phyloP scores from a whole-genome alignment of 1,140 invertebrate genomes.

The Trichogramma pretiosum region DNA sequence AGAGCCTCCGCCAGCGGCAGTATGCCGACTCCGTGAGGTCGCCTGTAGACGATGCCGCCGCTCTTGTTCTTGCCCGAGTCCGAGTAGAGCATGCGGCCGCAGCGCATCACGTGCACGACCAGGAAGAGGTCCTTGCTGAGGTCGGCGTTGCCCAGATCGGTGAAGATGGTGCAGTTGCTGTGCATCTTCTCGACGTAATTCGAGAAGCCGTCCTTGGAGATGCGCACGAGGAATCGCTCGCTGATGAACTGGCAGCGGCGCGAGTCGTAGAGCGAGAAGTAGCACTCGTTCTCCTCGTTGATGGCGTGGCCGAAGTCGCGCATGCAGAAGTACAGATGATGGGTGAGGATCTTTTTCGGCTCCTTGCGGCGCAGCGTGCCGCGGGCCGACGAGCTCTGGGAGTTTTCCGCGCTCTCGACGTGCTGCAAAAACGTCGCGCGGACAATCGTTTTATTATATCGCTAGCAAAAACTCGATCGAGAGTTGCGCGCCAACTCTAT shows the following conservation, averaged over 20 bases:
- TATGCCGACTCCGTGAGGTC: constrained; percentile 80
- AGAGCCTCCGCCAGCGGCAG: constrained; percentile 55
- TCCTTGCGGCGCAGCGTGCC: constrained; percentile 63
- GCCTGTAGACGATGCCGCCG: constrained; percentile 52
- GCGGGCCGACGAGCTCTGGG: constrained; percentile 64
- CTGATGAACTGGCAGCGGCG: constrained; percentile 64
- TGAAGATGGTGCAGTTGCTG: constrained; percentile 82
- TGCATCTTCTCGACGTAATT: constrained; percentile 82
- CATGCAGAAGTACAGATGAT: constrained; percentile 82
- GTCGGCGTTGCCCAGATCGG: constrained; percentile 73
- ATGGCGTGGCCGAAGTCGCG: constrained; percentile 76
- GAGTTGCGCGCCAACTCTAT: no score
- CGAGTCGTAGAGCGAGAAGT: constrained; percentile 78
- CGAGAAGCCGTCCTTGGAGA: constrained; percentile 82
- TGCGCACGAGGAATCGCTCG: constrained; percentile 78
- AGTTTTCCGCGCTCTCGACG: constrained; percentile 70
- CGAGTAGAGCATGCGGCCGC: constrained; percentile 77
- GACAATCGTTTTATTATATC: no score
- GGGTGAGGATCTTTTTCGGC: constrained; percentile 59
- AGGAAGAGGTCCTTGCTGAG: constrained; percentile 74
- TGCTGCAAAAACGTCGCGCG: no score
- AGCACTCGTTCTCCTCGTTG: constrained; percentile 80
- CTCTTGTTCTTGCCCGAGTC: constrained; percentile 64
- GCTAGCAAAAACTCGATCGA: no score
- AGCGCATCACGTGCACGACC: constrained; percentile 78